A percentile compares a stretch with the other conserved stretches of the same genome.
Evolutionary conservation across 1,140 invertebrate species (phyloP).

Genomic region (Caerostris extrusa): DNA sequence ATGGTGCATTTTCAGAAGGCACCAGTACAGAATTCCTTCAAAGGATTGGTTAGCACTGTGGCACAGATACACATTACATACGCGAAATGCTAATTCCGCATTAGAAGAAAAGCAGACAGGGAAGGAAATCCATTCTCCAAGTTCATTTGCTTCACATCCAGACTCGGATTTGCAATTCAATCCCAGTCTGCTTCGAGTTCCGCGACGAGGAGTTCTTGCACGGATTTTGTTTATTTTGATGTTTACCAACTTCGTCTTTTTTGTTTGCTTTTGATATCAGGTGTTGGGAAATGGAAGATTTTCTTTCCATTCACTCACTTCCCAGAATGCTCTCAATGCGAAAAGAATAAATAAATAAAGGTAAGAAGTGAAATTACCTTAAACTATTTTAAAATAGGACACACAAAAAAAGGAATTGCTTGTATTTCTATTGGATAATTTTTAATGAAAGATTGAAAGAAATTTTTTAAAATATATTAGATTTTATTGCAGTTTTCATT

Average conservation of each 20-base stretch:
- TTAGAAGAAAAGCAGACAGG: background rate
- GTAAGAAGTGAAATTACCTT: background rate
- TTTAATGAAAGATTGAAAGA: no score
- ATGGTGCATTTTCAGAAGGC: background rate
- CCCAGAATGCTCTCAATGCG: background rate
- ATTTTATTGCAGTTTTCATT: background rate
- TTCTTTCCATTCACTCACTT: background rate
- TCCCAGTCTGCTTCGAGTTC: background rate
- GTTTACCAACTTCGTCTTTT: background rate
- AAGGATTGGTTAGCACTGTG: background rate
- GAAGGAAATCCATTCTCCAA: slow-evolving; percentile 2
- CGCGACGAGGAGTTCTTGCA: background rate
- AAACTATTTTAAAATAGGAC: background rate
- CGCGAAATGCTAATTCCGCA: slow-evolving; percentile 27
- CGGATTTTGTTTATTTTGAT: slow-evolving; percentile 17
- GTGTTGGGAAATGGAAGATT: slow-evolving; percentile 12
- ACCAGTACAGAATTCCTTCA: background rate
- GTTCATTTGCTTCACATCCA: slow-evolving; percentile 18
- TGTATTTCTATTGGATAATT: background rate
- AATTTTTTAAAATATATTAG: background rate
- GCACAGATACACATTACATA: background rate
- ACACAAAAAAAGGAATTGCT: background rate
- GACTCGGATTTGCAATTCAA: slow-evolving; percentile 44
- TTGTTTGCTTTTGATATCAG: background rate
- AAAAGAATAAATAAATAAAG: background rate